Base-by-base conservation (phyloP, 2,797 vertebrate genomes). In the Poeciliopsis turneri region DNA sequence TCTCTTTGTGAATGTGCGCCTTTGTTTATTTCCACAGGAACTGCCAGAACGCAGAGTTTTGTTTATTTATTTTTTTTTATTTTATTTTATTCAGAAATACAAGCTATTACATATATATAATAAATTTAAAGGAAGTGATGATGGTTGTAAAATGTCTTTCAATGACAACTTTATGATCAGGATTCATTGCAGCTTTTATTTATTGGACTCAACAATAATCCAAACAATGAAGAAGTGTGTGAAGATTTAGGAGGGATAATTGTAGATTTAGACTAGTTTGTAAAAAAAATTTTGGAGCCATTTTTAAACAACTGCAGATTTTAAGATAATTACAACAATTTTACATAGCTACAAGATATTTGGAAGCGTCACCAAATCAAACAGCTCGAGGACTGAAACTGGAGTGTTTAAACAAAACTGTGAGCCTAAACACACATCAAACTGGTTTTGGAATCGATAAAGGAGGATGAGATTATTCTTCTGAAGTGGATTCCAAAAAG, bases 1-100 rank as follows among this genome's bases (percentile, higher is more conserved):
- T 80, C 84, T 83, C 75, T 85, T 76, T 79, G 74, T 68, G 47
- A 74, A 64, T 12, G 16, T 66, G 57, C 68, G 41, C 45, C 76
- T 33, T 76, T 53, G 49, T 55, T 76, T 75, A 12, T 76, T 76
- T 70, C 53, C 68, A 51, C 72, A 49, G 23, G 0, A n/a, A 25
- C 23, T 86, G 79, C 78, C 73, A 77, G 76, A 76, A 61, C 30
- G 59, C 46, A 18, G 15, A 64, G 18, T 10, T 20, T 5, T 46
- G 68, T 64, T 71, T 71, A 79, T 5, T 39, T 64, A n/a, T 5
- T 33, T 64, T 39, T 2, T 43, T 2, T 43, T 11, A 43, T 11
- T 39, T 33, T 2, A 2, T 9, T 61, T 7, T 36, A 11, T 36
- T 20, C 15, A 36, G 28, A 33, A 1, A 64, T 64, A 9, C 18